A percentile compares a stretch with the other conserved stretches of the same genome.
Evolutionary conservation across 2,888 invertebrate species (phyloP).

Genomic region (Chironomus tentans): DNA sequence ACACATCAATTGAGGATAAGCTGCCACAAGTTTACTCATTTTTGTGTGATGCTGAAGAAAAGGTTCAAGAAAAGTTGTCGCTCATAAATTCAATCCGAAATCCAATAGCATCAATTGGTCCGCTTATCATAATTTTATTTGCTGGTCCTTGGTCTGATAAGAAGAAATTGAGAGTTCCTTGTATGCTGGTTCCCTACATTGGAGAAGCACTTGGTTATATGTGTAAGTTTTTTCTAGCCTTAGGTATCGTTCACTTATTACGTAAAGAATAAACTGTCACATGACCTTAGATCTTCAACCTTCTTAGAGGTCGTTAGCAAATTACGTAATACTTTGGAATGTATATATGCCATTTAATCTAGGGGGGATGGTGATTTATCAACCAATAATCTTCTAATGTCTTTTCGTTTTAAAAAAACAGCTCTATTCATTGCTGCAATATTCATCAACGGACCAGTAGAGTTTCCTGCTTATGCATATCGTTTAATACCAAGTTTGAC

Average conservation of each 20-base stretch:
- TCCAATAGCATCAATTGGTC: slow-evolving; percentile 33
- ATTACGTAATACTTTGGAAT: no score
- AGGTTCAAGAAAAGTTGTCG: slow-evolving; percentile 38
- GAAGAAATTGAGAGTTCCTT: slow-evolving; percentile 34
- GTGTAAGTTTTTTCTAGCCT: background rate
- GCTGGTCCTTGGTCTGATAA: slow-evolving; percentile 43
- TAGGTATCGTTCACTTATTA: no score
- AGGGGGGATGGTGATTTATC: no score
- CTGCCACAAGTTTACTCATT: background rate
- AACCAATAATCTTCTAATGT: no score
- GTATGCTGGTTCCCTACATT: slow-evolving; percentile 14
- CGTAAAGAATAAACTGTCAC: no score
- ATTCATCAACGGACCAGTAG: slow-evolving; percentile 40
- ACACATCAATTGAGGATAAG: background rate
- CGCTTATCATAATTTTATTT: slow-evolving; percentile 38
- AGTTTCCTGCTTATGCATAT: slow-evolving; percentile 40
- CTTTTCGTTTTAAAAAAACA: background rate
- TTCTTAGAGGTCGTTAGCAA: no score
- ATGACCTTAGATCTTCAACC: no score
- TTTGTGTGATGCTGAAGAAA: slow-evolving; percentile 39
- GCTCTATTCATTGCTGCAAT: slow-evolving; percentile 38
- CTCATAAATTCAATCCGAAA: slow-evolving; percentile 39
- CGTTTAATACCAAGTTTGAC: slow-evolving; percentile 39
- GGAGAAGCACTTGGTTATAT: slow-evolving; percentile 15
- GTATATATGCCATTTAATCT: no score